A percentile compares a stretch with the other conserved stretches of the same genome.
phyloP scores from a whole-genome alignment of 2,113 vertebrate species.

The Tinamus guttatus region DNA sequence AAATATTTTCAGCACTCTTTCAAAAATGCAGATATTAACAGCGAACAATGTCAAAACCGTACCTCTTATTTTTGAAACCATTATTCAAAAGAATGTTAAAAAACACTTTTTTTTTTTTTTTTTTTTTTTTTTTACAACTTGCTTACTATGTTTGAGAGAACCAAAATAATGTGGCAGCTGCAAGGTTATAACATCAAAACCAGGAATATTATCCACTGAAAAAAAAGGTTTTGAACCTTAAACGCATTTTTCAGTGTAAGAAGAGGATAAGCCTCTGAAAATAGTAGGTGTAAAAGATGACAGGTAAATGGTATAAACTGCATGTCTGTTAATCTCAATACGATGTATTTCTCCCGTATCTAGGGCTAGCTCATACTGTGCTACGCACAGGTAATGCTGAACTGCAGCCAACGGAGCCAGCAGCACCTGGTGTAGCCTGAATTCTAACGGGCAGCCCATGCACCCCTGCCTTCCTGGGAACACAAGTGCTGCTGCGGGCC shows the following conservation, averaged over 20 bases:
- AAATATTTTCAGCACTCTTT: neutral
- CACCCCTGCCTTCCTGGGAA: neutral
- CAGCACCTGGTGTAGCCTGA: rapidly evolving
- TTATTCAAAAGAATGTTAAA: neutral
- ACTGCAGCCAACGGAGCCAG: rapidly evolving
- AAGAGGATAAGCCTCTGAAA: neutral
- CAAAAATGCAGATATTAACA: neutral
- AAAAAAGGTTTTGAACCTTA: neutral
- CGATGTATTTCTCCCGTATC: neutral
- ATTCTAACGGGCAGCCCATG: neutral
- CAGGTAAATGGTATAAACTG: neutral
- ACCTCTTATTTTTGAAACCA: neutral
- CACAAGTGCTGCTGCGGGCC: neutral
- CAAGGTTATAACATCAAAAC: neutral
- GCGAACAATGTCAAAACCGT: neutral
- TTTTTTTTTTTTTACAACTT: neutral
- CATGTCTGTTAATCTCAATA: neutral
- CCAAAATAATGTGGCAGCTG: neutral
- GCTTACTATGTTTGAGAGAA: neutral
- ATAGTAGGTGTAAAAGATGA: neutral
- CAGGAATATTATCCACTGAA: neutral
- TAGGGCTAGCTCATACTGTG: neutral
- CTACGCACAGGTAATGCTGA: rapidly evolving
- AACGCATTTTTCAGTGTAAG: neutral
- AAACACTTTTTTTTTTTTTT: neutral